Evolutionary conservation across 2,888 invertebrate species (phyloP), one percentile per base, ranked within the genome.

Genomic region (Stenodera caucasica): DNA sequence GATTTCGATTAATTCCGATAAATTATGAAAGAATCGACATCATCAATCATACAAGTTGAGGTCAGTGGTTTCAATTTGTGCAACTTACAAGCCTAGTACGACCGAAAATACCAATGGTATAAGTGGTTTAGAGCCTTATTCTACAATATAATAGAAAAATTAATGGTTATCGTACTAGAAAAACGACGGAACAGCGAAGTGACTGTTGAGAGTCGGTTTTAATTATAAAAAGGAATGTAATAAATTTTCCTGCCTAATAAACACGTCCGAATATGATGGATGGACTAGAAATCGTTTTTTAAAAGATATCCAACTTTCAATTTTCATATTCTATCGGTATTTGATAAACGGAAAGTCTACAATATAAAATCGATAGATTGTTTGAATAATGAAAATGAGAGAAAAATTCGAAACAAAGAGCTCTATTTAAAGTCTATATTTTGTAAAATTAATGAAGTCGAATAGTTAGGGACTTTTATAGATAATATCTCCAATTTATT

Each of bases 381-480:
- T n/a, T n/a, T n/a, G n/a, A n/a, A n/a, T n/a, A n/a, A n/a, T n/a
- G n/a, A n/a, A n/a, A n/a, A n/a, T n/a, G n/a, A n/a, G n/a, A n/a
- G n/a, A n/a, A n/a, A n/a, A n/a, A n/a, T 7, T 15, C 7, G 56
- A 68, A 63, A 65, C 67, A 70, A 67, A 63, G 60, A 63, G 64
- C 61, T 52, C 57, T 56, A 35, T 33, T 55, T 58, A 65, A 63
- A 59, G 59, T 60, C 63, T 67, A 67, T 70, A 68, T 65, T 62
- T 64, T 62, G 69, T 68, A 59, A 70, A 72, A 73, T 73, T 73
- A 73, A 73, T 70, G 69, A 72, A 69, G 69, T 70, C 69, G 69
- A 69, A 67, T 69, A 55, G 40, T 14, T 26, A 2, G 15, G 29
- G 52, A 55, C 55, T 52, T 37, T 58, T 56, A 49, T 40, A 56